Base-by-base conservation (phyloP, 2,797 vertebrate genomes). In the Diceros bicornis region DNA sequence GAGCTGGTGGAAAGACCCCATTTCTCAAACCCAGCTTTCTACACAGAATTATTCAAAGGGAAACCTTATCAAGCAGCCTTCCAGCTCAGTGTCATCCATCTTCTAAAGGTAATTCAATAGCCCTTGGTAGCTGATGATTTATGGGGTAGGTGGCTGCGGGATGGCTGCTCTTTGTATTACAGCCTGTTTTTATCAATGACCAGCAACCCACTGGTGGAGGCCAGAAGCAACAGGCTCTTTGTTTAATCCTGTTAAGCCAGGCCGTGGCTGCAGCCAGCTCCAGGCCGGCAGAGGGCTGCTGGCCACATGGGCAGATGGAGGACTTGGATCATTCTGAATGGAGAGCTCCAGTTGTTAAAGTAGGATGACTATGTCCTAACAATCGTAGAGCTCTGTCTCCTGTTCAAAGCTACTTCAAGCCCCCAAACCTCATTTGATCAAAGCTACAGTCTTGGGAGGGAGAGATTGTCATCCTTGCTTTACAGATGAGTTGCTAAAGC, bases 31-130 rank as follows among this genome's bases (percentile, higher is more conserved):
- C 25, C 78, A 41, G 93, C 94, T 98, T 96, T 92, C 97, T 82
- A 72, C 34, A 0, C 25, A 27, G 66, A 96, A 97, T 97, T 98
- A 97, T 98, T 98, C 96, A 96, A 91, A 97, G 91, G 94, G 96
- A 97, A 97, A 82, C 78, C 97, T 97, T 97, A 97, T 97, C 97
- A 96, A 91, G 83, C 95, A 97, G 95, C 88, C 94, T 95, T 93
- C 96, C 66, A 72, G 97, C 72, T 64, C 3, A 0, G 66, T 4
- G 61, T 66, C 97, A 97, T 98, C 97, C 92, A 91, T 98, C 97
- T 98, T 97, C 96, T 82, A 64, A 94, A 97, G 97, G 96, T 96
- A 97, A 97, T 98, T 97, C 97, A 97, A n/a, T 96, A 97, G 95
- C 92, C 92, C 83, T 96, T 71, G 95, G 92, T 68, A 77, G 90